Percentiles rank a stretch among this genome's conserved stretches.
phyloP scores from a whole-genome alignment of 2,797 vertebrate species.

The Schizopygopsis pylzovi region DNA sequence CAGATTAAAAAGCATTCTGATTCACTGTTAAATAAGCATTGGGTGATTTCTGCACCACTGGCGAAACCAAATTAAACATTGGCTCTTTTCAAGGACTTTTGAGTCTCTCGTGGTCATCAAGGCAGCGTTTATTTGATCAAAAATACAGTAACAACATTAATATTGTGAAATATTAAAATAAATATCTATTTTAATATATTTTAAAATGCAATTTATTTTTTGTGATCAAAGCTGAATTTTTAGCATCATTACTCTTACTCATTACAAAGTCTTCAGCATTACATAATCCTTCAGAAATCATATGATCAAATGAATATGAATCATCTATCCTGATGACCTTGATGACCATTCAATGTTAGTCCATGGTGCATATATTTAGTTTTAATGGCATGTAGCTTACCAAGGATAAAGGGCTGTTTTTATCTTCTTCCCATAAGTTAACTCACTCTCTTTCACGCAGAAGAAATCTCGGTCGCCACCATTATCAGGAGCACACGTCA shows the following conservation, averaged over 20 bases:
- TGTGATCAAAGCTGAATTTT: neutral
- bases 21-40: neutral
- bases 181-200: neutral
- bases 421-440: conserved; percentile 84
- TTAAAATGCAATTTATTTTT: neutral
- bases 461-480: conserved; percentile 85
- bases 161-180: neutral
- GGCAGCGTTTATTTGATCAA: neutral
- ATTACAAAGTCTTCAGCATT: neutral
- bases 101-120: neutral
- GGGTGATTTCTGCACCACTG: too few species aligned
- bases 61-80: neutral
- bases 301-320: neutral
- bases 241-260: neutral
- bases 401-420: conserved; percentile 85
- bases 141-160: neutral
- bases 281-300: neutral
- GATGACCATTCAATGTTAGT: neutral
- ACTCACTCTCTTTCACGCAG: conserved; percentile 83
- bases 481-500: conserved; percentile 73
- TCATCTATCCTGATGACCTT: neutral
- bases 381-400: conserved; percentile 71
- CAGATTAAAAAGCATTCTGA: neutral
- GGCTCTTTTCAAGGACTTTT: neutral
- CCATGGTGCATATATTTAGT: neutral